Conservation (phyloP, 2,797 vertebrate species). For the Darevskia nairensis region DNA sequence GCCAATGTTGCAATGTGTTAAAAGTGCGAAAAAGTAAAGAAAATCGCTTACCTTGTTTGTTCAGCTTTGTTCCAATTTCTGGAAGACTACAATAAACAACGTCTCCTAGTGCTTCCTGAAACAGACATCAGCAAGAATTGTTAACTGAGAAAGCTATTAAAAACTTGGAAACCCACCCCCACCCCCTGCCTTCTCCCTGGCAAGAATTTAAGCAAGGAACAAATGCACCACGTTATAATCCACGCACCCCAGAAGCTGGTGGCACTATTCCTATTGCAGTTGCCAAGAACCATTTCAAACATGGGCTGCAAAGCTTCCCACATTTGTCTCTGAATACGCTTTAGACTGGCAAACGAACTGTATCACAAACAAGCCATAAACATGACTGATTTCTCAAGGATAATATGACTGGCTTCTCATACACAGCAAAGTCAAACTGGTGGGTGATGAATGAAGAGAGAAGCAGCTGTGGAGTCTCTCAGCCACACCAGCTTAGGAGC, state of each 20-base stretch:
- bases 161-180: not conserved
- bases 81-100: slow-evolving; percentile 98
- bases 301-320: not conserved
- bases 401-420: too few relatives aligned
- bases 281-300: not conserved
- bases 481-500: not conserved
- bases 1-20: not conserved
- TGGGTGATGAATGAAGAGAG: not conserved
- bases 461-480: not conserved
- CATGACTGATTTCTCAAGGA: not conserved
- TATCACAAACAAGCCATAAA: not conserved
- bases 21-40: not conserved
- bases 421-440: not conserved
- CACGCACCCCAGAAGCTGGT: not conserved
- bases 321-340: not conserved
- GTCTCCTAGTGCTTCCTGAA: slow-evolving; percentile 94
- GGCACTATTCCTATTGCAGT: not conserved
- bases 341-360: not conserved
- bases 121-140: slow-evolving; percentile 45
- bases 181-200: too few relatives aligned
- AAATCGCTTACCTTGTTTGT: slow-evolving; percentile 86
- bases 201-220: not conserved
- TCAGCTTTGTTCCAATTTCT: slow-evolving; percentile 93
- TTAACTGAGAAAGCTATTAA: not conserved
- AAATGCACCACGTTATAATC: not conserved